Evolutionary conservation across 2,113 vertebrate species (phyloP).

Genomic region (Larimichthys crocea): DNA sequence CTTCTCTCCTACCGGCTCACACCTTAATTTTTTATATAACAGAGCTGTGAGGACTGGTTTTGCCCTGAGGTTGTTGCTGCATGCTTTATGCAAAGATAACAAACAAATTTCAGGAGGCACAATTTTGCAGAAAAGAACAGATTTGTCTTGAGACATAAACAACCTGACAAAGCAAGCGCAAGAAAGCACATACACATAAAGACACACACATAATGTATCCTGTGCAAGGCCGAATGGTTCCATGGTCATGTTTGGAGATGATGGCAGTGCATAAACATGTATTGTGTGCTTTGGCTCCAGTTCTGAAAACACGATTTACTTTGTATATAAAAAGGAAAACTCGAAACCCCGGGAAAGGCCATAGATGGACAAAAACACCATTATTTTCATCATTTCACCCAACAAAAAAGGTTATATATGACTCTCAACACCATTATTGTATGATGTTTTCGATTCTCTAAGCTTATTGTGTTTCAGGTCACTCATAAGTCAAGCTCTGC

Average conservation of each 20-base stretch:
- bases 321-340: constrained; percentile 34
- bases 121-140: constrained; percentile 37
- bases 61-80: constrained; percentile 28
- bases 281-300: constrained; percentile 50
- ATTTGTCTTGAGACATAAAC: constrained; percentile 38
- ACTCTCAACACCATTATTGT: constrained; percentile 37
- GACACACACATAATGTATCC: constrained; percentile 1
- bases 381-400: constrained; percentile 34
- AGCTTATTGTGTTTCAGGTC: constrained; percentile 35
- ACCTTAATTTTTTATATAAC: constrained; percentile 41
- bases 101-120: constrained; percentile 30
- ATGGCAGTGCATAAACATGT: constrained; percentile 48
- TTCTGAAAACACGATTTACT: constrained; percentile 54
- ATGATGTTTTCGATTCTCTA: background rate
- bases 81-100: constrained; percentile 46
- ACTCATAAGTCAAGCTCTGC: constrained; percentile 19
- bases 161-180: constrained; percentile 7
- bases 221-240: constrained; percentile 48
- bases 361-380: constrained; percentile 35
- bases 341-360: constrained; percentile 27
- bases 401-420: constrained; percentile 53
- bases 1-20: constrained; percentile 1
- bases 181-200: background rate
- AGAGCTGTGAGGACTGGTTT: constrained; percentile 33
- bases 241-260: constrained; percentile 49